Conservation (phyloP, 2,888 invertebrate genomes). For the Spilarctia lutea region DNA sequence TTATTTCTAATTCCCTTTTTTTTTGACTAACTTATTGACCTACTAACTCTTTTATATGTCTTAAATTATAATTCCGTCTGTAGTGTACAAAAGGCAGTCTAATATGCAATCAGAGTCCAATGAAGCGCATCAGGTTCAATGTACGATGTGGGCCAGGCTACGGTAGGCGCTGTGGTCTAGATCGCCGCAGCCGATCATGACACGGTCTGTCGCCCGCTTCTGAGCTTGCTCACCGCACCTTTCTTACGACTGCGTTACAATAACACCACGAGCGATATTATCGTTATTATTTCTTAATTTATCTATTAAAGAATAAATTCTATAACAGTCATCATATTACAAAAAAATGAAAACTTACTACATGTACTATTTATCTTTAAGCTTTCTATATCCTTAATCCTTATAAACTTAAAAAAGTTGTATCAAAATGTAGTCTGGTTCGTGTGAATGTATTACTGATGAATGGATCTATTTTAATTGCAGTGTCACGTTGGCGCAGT, state of each 20-base stretch:
- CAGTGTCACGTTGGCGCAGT: no score
- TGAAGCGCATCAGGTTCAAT: constrained; percentile 59
- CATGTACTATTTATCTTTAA: no score
- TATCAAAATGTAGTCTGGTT: no score
- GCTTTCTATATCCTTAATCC: no score
- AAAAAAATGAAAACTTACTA: no score
- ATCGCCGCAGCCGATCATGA: constrained; percentile 65
- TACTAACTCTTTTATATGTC: neutral
- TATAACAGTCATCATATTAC: neutral
- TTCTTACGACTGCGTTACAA: constrained; percentile 18
- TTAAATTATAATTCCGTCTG: neutral
- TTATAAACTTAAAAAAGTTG: no score
- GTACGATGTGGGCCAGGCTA: constrained; percentile 50
- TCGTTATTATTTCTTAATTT: neutral
- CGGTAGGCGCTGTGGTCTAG: constrained; percentile 60
- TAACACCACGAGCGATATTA: neutral
- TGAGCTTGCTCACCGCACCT: constrained; percentile 53
- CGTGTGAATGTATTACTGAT: no score
- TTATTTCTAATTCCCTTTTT: neutral
- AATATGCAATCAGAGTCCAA: constrained; percentile 40
- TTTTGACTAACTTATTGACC: neutral
- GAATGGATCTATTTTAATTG: no score
- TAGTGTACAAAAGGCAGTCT: constrained; percentile 15
- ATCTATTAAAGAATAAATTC: neutral
- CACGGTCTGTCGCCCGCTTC: constrained; percentile 70